These are phyloP conservation scores for Portunus trituberculatus DNA, from an alignment of 1,140 invertebrate species.

Conservation along the genomic window DNA sequence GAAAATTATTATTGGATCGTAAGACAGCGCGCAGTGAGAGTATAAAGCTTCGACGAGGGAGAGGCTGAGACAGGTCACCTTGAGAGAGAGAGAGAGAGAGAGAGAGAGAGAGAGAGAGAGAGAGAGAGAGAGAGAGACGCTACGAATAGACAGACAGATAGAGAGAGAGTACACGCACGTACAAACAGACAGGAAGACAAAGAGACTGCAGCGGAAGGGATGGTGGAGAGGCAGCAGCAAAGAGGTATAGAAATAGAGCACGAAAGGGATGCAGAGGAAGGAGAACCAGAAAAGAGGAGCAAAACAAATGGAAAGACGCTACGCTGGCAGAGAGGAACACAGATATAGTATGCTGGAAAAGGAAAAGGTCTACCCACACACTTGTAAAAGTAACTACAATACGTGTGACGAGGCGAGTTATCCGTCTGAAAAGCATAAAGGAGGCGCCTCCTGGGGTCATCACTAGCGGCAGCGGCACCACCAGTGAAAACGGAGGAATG, in stretches of 20 bases:
- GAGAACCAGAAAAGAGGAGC: background rate
- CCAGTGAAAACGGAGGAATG: background rate
- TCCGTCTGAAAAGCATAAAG: background rate
- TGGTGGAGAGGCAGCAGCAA: background rate
- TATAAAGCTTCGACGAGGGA: background rate
- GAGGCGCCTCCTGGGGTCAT: background rate
- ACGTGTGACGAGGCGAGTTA: background rate
- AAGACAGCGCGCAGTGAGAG: background rate
- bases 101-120: conserved; percentile 8
- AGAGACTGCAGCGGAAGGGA: background rate
- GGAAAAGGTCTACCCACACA: background rate
- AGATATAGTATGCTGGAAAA: background rate
- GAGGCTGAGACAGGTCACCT: background rate
- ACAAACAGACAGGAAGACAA: background rate
- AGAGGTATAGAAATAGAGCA: background rate
- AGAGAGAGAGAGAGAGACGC: conserved; percentile 13
- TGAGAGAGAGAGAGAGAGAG: conserved; percentile 25
- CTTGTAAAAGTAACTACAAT: background rate
- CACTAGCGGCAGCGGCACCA: background rate
- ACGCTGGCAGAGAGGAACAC: background rate
- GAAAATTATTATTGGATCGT: conserved; percentile 23
- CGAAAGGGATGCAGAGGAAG: background rate
- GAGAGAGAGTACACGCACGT: background rate
- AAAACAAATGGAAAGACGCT: background rate
- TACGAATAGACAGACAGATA: background rate